Evolutionary conservation across 1,140 invertebrate species (phyloP).

Genomic region (Procambarus clarkii): DNA sequence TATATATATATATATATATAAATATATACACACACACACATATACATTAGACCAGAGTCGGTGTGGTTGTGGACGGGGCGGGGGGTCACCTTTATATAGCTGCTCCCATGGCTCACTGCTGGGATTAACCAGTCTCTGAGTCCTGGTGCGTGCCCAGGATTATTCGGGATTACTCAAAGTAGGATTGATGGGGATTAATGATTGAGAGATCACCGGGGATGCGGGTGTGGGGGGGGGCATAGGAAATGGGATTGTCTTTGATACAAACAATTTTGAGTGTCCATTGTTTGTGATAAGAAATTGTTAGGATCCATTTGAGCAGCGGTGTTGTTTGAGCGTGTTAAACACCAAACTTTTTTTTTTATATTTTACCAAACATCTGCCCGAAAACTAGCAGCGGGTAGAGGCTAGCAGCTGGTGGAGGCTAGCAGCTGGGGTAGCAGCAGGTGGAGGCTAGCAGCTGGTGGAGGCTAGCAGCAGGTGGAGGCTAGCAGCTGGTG

Average conservation of each 20-base stretch:
- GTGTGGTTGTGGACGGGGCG: too few relatives aligned
- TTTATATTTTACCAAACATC: too few relatives aligned
- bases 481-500: too few relatives aligned
- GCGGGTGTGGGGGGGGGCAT: not conserved
- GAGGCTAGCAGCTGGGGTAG: too few relatives aligned
- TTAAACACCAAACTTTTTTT: too few relatives aligned
- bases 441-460: too few relatives aligned
- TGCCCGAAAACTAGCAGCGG: too few relatives aligned
- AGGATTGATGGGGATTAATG: conserved; percentile 37
- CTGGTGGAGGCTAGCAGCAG: too few relatives aligned
- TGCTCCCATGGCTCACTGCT: not conserved
- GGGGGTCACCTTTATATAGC: not conserved
- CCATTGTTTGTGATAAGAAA: too few relatives aligned
- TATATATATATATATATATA: conserved; percentile 6
- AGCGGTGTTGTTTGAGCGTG: too few relatives aligned
- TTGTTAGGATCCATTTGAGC: too few relatives aligned
- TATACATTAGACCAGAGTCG: not conserved
- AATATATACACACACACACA: not conserved
- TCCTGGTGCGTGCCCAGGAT: not conserved
- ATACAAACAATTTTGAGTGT: not conserved
- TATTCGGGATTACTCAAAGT: conserved; percentile 24
- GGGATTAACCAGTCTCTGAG: not conserved
- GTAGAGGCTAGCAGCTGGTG: too few relatives aligned
- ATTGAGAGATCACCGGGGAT: not conserved
- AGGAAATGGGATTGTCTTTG: not conserved